Evolutionary conservation across 2,797 vertebrate genomes (phyloP).

Genomic region (Austrolebias charrua): DNA sequence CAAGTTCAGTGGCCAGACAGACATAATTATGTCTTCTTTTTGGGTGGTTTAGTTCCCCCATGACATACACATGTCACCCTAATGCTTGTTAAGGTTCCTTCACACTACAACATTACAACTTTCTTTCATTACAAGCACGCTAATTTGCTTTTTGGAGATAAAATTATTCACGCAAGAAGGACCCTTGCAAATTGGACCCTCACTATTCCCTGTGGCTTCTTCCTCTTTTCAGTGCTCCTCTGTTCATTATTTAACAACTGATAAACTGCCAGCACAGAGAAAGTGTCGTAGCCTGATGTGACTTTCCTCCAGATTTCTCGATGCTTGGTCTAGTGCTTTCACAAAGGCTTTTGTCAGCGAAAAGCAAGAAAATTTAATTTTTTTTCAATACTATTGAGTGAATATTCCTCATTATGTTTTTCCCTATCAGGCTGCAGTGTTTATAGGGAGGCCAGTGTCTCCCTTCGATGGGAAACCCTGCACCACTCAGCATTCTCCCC

Average conservation of each 20-base stretch:
- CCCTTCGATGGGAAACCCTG: slow-evolving; percentile 44
- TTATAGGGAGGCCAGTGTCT: slow-evolving; percentile 55
- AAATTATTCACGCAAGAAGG: slow-evolving; percentile 30
- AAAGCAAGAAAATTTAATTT: background rate
- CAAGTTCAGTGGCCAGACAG: background rate
- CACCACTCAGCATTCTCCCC: slow-evolving; percentile 57
- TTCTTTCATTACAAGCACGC: slow-evolving; percentile 24
- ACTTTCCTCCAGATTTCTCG: background rate
- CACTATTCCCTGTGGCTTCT: background rate
- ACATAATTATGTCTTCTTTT: background rate
- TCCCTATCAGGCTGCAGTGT: slow-evolving; percentile 34
- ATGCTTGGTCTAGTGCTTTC: background rate
- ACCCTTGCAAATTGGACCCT: slow-evolving; percentile 16
- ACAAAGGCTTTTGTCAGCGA: slow-evolving; percentile 13
- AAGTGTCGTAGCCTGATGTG: slow-evolving; percentile 12
- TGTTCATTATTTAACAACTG: slow-evolving; percentile 1
- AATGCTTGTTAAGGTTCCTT: slow-evolving; percentile 7
- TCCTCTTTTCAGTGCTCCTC: background rate
- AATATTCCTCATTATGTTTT: slow-evolving; percentile 1
- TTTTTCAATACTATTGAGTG: background rate
- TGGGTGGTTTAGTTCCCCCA: background rate
- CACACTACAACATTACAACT: background rate
- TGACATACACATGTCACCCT: background rate
- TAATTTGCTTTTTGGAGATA: slow-evolving; percentile 35
- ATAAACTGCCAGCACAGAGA: slow-evolving; percentile 13